phyloP scores from a whole-genome alignment of 2,888 invertebrate species.

The Agrilus cyanescens region DNA sequence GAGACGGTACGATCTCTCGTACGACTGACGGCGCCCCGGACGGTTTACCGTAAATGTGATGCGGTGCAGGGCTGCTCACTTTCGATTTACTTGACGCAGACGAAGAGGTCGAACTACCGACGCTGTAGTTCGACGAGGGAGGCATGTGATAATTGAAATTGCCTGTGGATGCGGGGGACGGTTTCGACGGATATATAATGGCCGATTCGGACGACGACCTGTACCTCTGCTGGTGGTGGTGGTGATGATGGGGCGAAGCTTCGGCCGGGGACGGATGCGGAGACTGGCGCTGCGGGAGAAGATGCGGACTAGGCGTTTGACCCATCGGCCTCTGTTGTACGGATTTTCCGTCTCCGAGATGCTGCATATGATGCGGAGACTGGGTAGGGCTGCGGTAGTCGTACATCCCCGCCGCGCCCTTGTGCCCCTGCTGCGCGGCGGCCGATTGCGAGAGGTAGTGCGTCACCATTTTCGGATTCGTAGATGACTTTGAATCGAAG shows the following conservation, averaged over 20 bases:
- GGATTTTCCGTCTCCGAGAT: constrained; percentile 26
- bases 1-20: constrained; percentile 26
- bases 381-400: constrained; percentile 37
- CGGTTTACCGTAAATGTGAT: constrained; percentile 60
- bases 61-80: constrained; percentile 68
- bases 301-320: constrained; percentile 38
- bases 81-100: constrained; percentile 41
- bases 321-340: constrained; percentile 24
- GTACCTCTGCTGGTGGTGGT: constrained; percentile 29
- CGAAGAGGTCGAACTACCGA: constrained; percentile 38
- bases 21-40: constrained; percentile 37
- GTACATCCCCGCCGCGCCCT: constrained; percentile 24
- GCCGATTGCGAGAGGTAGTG: constrained; percentile 45
- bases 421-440: constrained; percentile 29
- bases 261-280: constrained; percentile 32
- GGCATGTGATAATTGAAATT: constrained; percentile 36
- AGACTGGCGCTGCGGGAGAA: constrained; percentile 32
- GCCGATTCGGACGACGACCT: constrained; percentile 27
- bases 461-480: constrained; percentile 44
- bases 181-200: constrained; percentile 27
- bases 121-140: constrained; percentile 38
- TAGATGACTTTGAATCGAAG: constrained; percentile 46
- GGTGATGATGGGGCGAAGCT: constrained; percentile 30
- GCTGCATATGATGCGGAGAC: constrained; percentile 35
- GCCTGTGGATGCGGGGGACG: constrained; percentile 25